Evolutionary conservation across 2,113 vertebrate genomes (phyloP).

Genomic region (Larimichthys crocea): DNA sequence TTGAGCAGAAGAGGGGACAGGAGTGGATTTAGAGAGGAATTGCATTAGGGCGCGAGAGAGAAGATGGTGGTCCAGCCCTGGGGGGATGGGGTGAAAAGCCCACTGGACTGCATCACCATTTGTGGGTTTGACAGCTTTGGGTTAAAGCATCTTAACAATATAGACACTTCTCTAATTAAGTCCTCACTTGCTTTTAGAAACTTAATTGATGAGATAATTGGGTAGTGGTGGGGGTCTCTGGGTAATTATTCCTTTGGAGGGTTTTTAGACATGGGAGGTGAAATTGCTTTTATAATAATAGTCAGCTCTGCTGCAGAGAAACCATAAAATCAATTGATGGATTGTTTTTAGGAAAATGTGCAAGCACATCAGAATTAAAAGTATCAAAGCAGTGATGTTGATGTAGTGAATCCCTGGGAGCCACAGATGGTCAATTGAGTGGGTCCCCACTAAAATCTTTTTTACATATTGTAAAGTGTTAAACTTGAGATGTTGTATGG

Average conservation of each 20-base stretch:
- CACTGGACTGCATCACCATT: constrained; percentile 56
- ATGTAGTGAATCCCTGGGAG: too few species aligned
- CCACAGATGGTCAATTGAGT: too few species aligned
- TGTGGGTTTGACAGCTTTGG: constrained; percentile 73
- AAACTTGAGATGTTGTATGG: too few species aligned
- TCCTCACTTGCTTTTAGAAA: constrained; percentile 74
- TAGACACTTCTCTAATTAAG: constrained; percentile 77
- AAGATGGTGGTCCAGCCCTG: constrained; percentile 56
- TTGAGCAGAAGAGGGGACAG: constrained; percentile 47
- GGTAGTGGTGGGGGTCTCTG: constrained; percentile 70
- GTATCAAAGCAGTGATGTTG: constrained; percentile 21
- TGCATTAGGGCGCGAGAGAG: constrained; percentile 60
- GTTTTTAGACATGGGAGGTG: constrained; percentile 60
- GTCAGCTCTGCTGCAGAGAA: constrained; percentile 56
- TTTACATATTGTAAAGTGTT: too few species aligned
- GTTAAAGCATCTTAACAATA: constrained; percentile 64
- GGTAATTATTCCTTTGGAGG: constrained; percentile 77
- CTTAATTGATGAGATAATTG: constrained; percentile 84
- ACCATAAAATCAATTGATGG: constrained; percentile 77
- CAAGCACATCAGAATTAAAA: constrained; percentile 54
- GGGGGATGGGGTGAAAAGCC: constrained; percentile 44
- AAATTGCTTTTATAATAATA: constrained; percentile 69
- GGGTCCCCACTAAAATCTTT: too few species aligned
- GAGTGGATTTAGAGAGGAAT: constrained; percentile 54
- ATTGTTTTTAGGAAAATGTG: constrained; percentile 59